Percentiles rank a stretch among this genome's conserved stretches.
Conservation (phyloP, 1,140 invertebrate genomes). For the Drosophila pachea region DNA sequence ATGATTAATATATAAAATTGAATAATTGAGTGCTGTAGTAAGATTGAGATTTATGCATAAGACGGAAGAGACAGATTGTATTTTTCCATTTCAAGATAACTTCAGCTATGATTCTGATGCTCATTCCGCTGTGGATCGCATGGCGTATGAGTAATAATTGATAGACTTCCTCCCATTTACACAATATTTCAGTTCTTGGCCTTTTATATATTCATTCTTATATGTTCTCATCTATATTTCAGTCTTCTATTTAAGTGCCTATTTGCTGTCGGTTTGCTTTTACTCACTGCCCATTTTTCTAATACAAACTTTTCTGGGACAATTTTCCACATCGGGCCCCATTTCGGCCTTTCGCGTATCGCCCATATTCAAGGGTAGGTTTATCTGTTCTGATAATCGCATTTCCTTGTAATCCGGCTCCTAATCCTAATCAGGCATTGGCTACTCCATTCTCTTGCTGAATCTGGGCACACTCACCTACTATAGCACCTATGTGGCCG, state of each 20-base stretch:
- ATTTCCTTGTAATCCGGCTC: too few relatives aligned
- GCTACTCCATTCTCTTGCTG: conserved; percentile 67
- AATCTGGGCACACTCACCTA: conserved; percentile 70
- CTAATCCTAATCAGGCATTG: conserved; percentile 51
- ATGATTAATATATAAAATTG: conserved; percentile 5
- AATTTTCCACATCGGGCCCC: conserved; percentile 69
- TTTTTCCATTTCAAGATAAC: neutral
- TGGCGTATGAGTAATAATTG: neutral
- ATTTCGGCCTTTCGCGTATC: conserved; percentile 77
- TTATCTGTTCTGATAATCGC: too few relatives aligned
- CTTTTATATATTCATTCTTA: neutral
- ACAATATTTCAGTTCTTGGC: too few relatives aligned
- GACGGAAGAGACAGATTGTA: neutral
- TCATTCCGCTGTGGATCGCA: neutral
- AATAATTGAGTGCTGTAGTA: neutral
- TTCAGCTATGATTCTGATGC: too few relatives aligned
- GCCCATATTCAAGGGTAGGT: conserved; percentile 73
- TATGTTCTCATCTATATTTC: neutral
- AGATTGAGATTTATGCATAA: neutral
- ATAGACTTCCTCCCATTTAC: too few relatives aligned
- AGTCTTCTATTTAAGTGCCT: conserved; percentile 62
- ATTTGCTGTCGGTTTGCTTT: conserved; percentile 63
- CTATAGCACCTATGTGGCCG: conserved; percentile 66
- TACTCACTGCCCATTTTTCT: conserved; percentile 72
- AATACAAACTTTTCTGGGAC: conserved; percentile 75